phyloP scores from a whole-genome alignment of 2,888 invertebrate genomes.

The Erebia palarica region DNA sequence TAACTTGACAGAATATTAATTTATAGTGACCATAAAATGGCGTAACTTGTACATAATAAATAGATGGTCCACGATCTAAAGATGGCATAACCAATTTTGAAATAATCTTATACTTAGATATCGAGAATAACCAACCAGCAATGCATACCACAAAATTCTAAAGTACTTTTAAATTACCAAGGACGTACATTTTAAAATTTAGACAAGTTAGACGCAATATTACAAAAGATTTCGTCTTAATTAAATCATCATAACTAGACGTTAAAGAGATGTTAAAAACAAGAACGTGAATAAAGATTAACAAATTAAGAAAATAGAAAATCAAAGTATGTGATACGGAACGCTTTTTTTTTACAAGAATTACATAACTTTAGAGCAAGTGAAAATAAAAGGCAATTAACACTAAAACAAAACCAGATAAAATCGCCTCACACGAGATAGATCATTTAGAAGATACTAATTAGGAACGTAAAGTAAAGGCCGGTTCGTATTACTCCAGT shows the following conservation, averaged over 20 bases:
- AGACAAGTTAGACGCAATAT: background rate
- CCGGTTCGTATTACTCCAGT: background rate
- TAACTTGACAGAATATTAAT: no score
- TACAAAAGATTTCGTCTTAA: background rate
- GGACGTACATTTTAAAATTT: no score
- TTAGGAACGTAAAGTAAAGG: slow-evolving; percentile 5
- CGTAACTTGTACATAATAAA: no score
- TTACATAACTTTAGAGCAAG: slow-evolving; percentile 1
- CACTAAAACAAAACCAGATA: slow-evolving; percentile 16
- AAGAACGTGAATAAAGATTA: background rate
- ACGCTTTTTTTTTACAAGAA: background rate
- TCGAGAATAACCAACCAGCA: no score
- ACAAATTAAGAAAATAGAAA: background rate
- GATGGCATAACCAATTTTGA: no score
- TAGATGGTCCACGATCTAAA: no score
- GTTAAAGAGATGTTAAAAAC: background rate
- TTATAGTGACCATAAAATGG: no score
- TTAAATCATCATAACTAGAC: background rate
- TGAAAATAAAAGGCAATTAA: slow-evolving; percentile 20
- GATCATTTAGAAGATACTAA: slow-evolving; percentile 11
- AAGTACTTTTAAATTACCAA: no score
- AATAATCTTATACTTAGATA: no score
- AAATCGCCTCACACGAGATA: slow-evolving; percentile 11
- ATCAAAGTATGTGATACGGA: slow-evolving; percentile 9
- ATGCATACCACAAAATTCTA: no score